phyloP scores from a whole-genome alignment of 2,888 invertebrate species.

The Ceriagrion tenellum region DNA sequence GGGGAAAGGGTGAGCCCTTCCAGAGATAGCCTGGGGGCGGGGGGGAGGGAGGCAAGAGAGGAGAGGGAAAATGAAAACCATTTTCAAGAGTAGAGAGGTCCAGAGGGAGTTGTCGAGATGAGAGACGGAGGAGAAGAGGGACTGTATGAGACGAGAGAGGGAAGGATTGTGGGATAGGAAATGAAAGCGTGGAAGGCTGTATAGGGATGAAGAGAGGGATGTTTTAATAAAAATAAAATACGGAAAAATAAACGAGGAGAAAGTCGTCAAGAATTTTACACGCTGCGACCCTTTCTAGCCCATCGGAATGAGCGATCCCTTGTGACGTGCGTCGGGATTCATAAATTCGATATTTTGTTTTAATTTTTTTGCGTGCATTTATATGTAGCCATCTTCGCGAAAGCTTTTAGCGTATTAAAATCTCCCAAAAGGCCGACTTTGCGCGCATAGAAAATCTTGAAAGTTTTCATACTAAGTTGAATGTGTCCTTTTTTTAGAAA shows the following conservation, averaged over 20 bases:
- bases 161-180: neutral
- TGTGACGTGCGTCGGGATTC: neutral
- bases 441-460: too few relatives aligned
- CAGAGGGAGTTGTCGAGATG: neutral
- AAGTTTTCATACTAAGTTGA: too few relatives aligned
- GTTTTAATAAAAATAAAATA: neutral
- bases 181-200: neutral
- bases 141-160: neutral
- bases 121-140: neutral
- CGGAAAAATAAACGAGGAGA: neutral
- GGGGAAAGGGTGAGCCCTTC: neutral
- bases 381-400: neutral
- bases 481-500: too few relatives aligned
- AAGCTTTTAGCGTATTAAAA: neutral
- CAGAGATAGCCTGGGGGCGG: too few relatives aligned
- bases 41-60: neutral
- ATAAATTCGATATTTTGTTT: neutral
- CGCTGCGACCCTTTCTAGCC: neutral
- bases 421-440: too few relatives aligned
- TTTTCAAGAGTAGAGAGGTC: slow-evolving; percentile 5
- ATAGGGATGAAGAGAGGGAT: neutral
- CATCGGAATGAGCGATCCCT: neutral
- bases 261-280: neutral
- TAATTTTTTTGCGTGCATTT: neutral
- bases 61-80: slow-evolving; percentile 23